Evolutionary conservation across 2,888 invertebrate genomes (phyloP).

Genomic region (Mimachlamys varia): DNA sequence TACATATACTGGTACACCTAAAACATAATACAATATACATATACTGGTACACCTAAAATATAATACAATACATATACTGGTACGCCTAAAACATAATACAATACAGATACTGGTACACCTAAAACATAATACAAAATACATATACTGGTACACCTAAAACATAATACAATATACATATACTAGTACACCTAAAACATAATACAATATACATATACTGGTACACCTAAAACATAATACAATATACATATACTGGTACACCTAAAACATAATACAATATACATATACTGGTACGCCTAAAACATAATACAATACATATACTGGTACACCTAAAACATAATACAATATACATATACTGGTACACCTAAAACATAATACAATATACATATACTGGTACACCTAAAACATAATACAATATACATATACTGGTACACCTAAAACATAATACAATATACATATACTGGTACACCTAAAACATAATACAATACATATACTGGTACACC

Average conservation of each 20-base stretch:
- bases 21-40: too few species aligned
- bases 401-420: too few species aligned
- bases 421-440: constrained; percentile 79
- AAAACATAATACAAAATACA: too few species aligned
- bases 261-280: too few species aligned
- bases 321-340: constrained; percentile 78
- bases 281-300: constrained; percentile 80
- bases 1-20: constrained; percentile 81
- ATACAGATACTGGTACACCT: constrained; percentile 82
- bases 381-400: constrained; percentile 81
- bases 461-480: constrained; percentile 78
- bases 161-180: too few species aligned
- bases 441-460: too few species aligned
- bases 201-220: too few species aligned
- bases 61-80: too few species aligned
- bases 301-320: too few species aligned
- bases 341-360: constrained; percentile 81
- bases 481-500: constrained; percentile 82
- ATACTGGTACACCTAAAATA: constrained; percentile 80
- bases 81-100: constrained; percentile 76
- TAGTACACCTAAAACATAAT: constrained; percentile 78
- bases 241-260: constrained; percentile 82
- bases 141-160: constrained; percentile 80
- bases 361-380: constrained; percentile 74
- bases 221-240: constrained; percentile 75